phyloP scores from a whole-genome alignment of 2,113 vertebrate genomes.

The Gorsachius goisagi region DNA sequence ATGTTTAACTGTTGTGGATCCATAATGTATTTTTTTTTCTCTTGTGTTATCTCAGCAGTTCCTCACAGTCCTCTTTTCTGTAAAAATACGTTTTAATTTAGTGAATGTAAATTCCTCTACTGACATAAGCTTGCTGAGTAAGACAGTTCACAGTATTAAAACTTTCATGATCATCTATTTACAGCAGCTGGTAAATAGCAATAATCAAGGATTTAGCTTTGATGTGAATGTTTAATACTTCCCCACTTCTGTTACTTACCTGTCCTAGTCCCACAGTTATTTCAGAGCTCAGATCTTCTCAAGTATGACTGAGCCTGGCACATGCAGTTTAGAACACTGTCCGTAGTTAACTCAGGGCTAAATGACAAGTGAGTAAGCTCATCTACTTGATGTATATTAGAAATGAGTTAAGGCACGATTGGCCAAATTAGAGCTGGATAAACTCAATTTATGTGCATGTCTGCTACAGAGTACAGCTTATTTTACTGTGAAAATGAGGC shows the following conservation, averaged over 20 bases:
- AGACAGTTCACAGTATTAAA: constrained; percentile 66
- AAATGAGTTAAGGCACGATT: background rate
- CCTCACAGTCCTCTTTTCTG: constrained; percentile 12
- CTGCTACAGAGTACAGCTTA: background rate
- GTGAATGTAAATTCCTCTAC: constrained; percentile 59
- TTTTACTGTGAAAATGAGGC: background rate
- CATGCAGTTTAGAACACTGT: background rate
- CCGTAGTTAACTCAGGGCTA: background rate
- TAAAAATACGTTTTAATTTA: constrained; percentile 64
- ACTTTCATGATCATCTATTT: constrained; percentile 49
- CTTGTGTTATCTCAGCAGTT: constrained; percentile 54
- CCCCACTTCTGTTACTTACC: constrained; percentile 48
- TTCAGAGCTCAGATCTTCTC: background rate
- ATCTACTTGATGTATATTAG: background rate
- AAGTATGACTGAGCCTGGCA: background rate
- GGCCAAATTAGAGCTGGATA: background rate
- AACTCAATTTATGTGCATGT: background rate
- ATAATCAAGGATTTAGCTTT: constrained; percentile 43
- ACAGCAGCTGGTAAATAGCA: constrained; percentile 42
- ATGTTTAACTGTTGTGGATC: background rate
- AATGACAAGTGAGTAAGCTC: background rate
- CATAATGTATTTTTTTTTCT: background rate
- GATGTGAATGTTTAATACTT: constrained; percentile 27
- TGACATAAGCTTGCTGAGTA: constrained; percentile 67
- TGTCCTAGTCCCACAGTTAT: background rate